These are phyloP conservation scores for Pantelozetes paolii DNA, from an alignment of 2,888 invertebrate species.

Conservation along the genomic window DNA sequence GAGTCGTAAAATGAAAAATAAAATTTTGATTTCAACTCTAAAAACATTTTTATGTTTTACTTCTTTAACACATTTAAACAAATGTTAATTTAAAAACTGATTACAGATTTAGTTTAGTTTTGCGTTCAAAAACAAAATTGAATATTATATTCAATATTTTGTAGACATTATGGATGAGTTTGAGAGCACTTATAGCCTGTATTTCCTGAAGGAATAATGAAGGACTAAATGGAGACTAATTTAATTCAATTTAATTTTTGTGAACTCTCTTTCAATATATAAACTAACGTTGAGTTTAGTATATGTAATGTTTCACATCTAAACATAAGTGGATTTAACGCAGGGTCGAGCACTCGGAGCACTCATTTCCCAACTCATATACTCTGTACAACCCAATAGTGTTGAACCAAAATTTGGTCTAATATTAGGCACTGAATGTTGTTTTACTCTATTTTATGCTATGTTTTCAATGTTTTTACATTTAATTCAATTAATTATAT, in stretches of 20 bases:
- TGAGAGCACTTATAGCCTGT: conserved; percentile 4
- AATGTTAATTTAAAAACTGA: not conserved
- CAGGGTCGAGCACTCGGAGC: conserved; percentile 3
- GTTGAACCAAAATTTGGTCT: conserved; percentile 1
- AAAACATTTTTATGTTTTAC: no score
- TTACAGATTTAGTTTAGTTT: not conserved
- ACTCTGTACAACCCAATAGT: not conserved
- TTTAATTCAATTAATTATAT: not conserved
- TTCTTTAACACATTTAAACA: not conserved
- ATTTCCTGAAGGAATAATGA: conserved; percentile 32
- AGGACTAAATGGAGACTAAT: conserved; percentile 1
- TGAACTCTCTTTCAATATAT: conserved; percentile 21
- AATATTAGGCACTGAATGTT: not conserved
- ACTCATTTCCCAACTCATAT: not conserved
- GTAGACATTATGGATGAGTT: not conserved
- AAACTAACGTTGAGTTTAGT: not conserved
- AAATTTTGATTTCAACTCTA: no score
- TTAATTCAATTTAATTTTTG: conserved; percentile 28
- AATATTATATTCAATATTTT: conserved; percentile 1
- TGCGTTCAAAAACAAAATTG: not conserved
- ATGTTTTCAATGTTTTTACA: conserved; percentile 1
- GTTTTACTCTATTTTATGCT: not conserved
- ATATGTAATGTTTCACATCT: conserved; percentile 26
- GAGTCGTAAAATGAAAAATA: not conserved
- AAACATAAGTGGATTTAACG: conserved; percentile 33